Evolutionary conservation across 2,797 vertebrate species (phyloP).

Genomic region (Eulemur coronatus): DNA sequence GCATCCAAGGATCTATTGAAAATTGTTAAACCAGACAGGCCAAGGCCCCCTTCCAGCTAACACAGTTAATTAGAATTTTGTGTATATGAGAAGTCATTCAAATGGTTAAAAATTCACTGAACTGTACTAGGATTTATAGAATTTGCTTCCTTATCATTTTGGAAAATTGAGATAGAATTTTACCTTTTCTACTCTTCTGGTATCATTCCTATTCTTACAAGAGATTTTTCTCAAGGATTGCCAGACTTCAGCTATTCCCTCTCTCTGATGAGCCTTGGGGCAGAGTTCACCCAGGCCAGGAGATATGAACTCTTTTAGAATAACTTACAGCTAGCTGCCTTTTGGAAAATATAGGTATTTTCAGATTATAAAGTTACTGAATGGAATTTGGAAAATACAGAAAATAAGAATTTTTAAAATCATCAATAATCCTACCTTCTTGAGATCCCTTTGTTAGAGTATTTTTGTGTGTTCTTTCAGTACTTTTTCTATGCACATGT

Average conservation of each 20-base stretch:
- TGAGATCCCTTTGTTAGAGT: background rate
- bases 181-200: background rate
- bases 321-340: background rate
- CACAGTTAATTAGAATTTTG: conserved; percentile 9
- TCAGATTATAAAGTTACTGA: background rate
- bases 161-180: background rate
- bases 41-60: background rate
- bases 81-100: background rate
- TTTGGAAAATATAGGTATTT: background rate
- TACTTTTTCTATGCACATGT: background rate
- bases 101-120: background rate
- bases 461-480: background rate
- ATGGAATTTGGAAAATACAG: conserved; percentile 16
- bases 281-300: background rate
- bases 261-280: background rate
- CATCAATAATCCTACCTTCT: background rate
- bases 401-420: background rate
- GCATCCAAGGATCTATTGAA: background rate
- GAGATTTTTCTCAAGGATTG: background rate
- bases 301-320: background rate
- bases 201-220: background rate
- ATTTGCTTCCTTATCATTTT: background rate
- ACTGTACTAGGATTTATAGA: background rate
- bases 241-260: background rate
- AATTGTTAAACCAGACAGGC: background rate